Percentiles rank a stretch among this genome's conserved stretches.
phyloP scores from a whole-genome alignment of 2,113 vertebrate species.

The Apteryx owenii region DNA sequence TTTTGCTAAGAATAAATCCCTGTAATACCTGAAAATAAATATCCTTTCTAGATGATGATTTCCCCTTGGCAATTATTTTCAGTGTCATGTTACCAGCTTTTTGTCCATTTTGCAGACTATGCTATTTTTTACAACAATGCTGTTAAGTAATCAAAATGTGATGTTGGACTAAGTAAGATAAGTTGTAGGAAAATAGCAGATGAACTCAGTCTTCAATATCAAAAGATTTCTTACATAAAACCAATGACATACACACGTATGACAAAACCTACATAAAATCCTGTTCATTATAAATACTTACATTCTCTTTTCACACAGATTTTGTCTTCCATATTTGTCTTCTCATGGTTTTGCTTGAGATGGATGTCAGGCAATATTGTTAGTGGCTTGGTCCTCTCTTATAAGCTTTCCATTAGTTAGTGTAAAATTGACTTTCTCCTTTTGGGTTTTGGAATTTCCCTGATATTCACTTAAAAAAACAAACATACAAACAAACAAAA shows the following conservation, averaged over 20 bases:
- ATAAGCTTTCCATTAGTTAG: background rate
- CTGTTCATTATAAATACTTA: background rate
- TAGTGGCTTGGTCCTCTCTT: background rate
- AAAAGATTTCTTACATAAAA: background rate
- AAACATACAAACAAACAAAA: background rate
- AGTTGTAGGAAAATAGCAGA: background rate
- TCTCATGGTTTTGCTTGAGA: background rate
- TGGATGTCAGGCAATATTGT: background rate
- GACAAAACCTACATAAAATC: background rate
- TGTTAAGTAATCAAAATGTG: background rate
- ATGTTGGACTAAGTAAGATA: background rate
- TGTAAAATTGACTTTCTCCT: background rate
- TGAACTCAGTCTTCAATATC: background rate
- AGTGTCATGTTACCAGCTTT: background rate
- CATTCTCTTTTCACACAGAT: background rate
- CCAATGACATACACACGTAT: background rate
- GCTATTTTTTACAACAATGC: background rate
- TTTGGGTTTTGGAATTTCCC: background rate
- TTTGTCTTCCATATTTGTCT: background rate
- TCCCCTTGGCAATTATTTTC: background rate
- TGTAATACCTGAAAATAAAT: background rate
- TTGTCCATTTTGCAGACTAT: background rate
- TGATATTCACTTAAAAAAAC: background rate
- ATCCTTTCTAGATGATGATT: background rate
- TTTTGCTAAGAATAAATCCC: background rate